Evolutionary conservation across 2,888 invertebrate species (phyloP).

Genomic region (Agrochola macilenta): DNA sequence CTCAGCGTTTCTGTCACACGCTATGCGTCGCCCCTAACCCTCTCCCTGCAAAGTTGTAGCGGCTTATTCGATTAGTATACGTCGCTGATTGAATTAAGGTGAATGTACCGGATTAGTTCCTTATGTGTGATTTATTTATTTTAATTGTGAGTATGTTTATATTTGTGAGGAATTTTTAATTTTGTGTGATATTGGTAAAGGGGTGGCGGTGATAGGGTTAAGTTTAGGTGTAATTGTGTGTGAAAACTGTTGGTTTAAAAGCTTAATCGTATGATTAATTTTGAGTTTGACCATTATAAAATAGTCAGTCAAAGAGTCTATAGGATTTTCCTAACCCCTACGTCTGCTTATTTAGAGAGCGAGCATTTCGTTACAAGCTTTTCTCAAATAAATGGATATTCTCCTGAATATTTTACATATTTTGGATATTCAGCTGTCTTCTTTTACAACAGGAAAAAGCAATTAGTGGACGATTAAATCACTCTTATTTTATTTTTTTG

Average conservation of each 20-base stretch:
- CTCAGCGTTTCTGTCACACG: slow-evolving; percentile 69
- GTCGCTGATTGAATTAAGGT: slow-evolving; percentile 89
- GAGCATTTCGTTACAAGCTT: neutral
- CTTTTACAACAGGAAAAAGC: neutral
- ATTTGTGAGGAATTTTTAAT: slow-evolving; percentile 71
- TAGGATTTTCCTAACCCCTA: neutral
- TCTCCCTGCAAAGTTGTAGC: slow-evolving; percentile 80
- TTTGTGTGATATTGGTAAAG: slow-evolving; percentile 38
- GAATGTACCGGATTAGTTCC: slow-evolving; percentile 74
- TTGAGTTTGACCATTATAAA: neutral
- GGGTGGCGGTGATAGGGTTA: slow-evolving; percentile 17
- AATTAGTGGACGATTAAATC: no score
- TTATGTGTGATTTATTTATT: slow-evolving; percentile 63
- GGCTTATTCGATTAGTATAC: slow-evolving; percentile 89
- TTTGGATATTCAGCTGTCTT: neutral
- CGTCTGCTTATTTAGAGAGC: neutral
- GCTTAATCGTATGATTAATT: neutral
- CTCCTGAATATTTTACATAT: neutral
- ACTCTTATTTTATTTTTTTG: no score
- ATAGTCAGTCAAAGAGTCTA: neutral
- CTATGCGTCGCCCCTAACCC: slow-evolving; percentile 75
- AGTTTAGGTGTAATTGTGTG: neutral
- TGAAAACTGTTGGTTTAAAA: neutral
- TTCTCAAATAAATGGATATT: neutral
- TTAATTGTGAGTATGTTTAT: slow-evolving; percentile 58